phyloP scores from a whole-genome alignment of 1,140 invertebrate species.

The Panulirus ornatus region DNA sequence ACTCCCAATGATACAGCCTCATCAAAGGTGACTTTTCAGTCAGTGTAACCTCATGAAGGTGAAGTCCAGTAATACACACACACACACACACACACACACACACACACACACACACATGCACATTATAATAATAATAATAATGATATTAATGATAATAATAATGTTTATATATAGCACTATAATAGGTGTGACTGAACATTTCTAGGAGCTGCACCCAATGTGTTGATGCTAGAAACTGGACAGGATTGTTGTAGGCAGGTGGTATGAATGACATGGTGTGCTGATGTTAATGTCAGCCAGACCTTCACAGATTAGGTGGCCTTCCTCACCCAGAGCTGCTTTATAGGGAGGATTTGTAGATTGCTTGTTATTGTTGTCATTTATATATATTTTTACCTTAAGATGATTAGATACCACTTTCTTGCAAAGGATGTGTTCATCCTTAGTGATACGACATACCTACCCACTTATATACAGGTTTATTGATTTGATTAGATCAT shows the following conservation, averaged over 20 bases:
- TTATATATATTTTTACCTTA: not conserved
- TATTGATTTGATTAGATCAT: not conserved
- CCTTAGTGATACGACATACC: not conserved
- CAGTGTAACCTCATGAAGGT: too few species aligned
- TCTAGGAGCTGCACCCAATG: too few species aligned
- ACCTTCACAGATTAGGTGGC: not conserved
- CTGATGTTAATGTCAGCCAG: not conserved
- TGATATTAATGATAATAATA: too few species aligned
- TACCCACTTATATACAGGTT: not conserved
- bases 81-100: too few species aligned
- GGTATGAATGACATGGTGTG: not conserved
- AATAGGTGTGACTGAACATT: too few species aligned
- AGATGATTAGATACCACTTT: not conserved
- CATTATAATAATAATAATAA: too few species aligned
- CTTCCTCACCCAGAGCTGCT: not conserved
- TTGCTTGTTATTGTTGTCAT: not conserved
- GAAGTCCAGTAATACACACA: too few species aligned
- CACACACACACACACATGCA: too few species aligned
- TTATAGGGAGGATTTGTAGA: not conserved
- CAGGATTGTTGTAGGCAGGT: not conserved
- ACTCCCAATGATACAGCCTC: too few species aligned
- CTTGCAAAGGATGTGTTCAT: not conserved
- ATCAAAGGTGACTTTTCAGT: too few species aligned
- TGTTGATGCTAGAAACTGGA: not conserved
- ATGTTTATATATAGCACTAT: too few species aligned